These are phyloP conservation scores for Coracias cyanogaster DNA, from an alignment of 2,797 vertebrate genomes.

Conservation along the genomic window DNA sequence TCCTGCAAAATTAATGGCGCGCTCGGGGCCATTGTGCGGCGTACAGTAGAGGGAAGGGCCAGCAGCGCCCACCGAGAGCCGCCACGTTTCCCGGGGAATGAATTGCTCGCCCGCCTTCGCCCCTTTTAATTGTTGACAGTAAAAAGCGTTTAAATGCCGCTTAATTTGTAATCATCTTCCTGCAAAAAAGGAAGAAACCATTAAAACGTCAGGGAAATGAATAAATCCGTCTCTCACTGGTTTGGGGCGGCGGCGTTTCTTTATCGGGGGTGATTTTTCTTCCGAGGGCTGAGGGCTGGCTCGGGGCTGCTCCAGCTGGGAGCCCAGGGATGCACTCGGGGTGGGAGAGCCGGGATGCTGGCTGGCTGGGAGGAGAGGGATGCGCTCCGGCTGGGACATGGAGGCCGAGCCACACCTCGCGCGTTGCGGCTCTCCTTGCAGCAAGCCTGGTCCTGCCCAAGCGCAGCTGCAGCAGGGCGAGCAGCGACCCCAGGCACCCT, in stretches of 20 bases:
- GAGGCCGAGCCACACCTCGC: fast-evolving
- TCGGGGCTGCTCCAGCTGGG: not conserved
- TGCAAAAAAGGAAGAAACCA: conserved; percentile 73
- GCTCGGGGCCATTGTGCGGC: conserved; percentile 65
- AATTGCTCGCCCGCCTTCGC: conserved; percentile 72
- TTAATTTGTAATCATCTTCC: conserved; percentile 86
- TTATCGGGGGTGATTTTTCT: conserved; percentile 67
- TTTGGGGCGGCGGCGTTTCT: conserved; percentile 39
- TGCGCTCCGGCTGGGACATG: fast-evolving
- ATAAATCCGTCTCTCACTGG: conserved; percentile 64
- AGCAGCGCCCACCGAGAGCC: conserved; percentile 64
- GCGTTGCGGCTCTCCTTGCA: not conserved
- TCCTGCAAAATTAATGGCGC: conserved; percentile 73
- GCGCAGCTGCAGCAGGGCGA: fast-evolving
- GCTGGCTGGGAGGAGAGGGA: not conserved
- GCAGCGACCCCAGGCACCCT: not conserved
- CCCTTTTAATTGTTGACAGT: conserved; percentile 84
- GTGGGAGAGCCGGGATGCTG: not conserved
- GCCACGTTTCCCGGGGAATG: conserved; percentile 84
- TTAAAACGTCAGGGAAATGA: conserved; percentile 82
- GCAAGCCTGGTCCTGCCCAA: not conserved
- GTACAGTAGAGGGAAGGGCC: conserved; percentile 77
- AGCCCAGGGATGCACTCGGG: not conserved
- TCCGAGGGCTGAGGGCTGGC: not conserved
- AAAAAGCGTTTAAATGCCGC: conserved; percentile 84